phyloP scores from a whole-genome alignment of 2,113 vertebrate genomes.

The Etia nguti region DNA sequence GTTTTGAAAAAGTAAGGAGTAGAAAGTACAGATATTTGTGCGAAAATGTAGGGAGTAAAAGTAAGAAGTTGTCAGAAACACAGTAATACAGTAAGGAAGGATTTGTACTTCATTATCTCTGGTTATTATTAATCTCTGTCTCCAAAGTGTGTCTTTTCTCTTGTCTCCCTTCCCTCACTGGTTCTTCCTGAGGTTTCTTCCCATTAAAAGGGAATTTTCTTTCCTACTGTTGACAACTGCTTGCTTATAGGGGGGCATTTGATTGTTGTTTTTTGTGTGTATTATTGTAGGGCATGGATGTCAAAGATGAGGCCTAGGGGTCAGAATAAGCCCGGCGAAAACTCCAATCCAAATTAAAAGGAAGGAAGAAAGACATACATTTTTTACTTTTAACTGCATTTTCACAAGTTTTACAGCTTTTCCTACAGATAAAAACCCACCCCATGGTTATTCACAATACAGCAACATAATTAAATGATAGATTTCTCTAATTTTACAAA shows the following conservation, averaged over 20 bases:
- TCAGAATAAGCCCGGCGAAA: neutral
- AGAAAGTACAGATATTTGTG: neutral
- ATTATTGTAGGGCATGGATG: neutral
- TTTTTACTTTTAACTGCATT: too few species aligned
- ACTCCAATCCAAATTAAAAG: neutral
- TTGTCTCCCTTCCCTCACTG: neutral
- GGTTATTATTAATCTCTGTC: neutral
- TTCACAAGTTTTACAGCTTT: too few species aligned
- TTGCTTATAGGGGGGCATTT: neutral
- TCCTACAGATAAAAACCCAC: too few species aligned
- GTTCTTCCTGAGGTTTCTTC: neutral
- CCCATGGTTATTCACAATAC: too few species aligned
- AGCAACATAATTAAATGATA: too few species aligned
- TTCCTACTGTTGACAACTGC: neutral
- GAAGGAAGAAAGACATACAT: too few species aligned
- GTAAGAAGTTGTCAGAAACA: accelerated
- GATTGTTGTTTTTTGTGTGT: neutral
- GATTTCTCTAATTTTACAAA: too few species aligned
- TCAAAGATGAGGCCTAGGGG: neutral
- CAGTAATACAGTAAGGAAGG: neutral
- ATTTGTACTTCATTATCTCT: neutral
- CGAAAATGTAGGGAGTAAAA: neutral
- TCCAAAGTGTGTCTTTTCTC: neutral
- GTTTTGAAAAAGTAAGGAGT: neutral
- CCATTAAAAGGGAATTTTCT: neutral